These are phyloP conservation scores for Dasyornis broadbenti DNA, from an alignment of 2,113 vertebrate species.

Conservation along the genomic window DNA sequence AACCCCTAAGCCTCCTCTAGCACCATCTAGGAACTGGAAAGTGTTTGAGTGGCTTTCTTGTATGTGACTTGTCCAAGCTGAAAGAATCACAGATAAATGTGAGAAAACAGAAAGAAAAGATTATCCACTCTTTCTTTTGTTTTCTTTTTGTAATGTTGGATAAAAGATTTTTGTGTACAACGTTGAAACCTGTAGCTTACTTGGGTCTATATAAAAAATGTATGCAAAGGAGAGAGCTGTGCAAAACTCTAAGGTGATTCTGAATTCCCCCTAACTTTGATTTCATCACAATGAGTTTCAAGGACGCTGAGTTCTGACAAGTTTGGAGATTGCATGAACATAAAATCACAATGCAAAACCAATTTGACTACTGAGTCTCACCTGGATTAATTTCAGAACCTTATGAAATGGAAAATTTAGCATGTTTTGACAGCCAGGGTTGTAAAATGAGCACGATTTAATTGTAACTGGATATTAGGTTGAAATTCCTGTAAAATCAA, in stretches of 20 bases:
- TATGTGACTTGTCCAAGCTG: neutral
- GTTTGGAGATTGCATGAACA: neutral
- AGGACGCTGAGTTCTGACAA: neutral
- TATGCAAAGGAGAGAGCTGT: neutral
- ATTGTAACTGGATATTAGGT: neutral
- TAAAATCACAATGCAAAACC: neutral
- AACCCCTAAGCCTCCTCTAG: neutral
- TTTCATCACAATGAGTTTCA: neutral
- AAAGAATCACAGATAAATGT: neutral
- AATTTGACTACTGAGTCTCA: neutral
- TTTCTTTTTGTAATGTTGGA: neutral
- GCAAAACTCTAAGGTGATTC: neutral
- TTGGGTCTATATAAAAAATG: neutral
- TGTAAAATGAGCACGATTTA: neutral
- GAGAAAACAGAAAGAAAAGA: neutral
- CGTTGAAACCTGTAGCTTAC: neutral
- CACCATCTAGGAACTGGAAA: neutral
- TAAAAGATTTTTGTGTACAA: neutral
- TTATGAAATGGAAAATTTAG: conserved; percentile 5
- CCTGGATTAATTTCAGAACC: neutral
- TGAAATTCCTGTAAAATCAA: neutral
- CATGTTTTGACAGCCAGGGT: neutral
- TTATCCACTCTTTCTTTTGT: neutral
- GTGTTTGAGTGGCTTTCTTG: neutral
- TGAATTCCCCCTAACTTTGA: neutral